A percentile compares a stretch with the other conserved stretches of the same genome.
Conservation (phyloP, 2,113 vertebrate genomes). For the Oryzias melastigma region DNA sequence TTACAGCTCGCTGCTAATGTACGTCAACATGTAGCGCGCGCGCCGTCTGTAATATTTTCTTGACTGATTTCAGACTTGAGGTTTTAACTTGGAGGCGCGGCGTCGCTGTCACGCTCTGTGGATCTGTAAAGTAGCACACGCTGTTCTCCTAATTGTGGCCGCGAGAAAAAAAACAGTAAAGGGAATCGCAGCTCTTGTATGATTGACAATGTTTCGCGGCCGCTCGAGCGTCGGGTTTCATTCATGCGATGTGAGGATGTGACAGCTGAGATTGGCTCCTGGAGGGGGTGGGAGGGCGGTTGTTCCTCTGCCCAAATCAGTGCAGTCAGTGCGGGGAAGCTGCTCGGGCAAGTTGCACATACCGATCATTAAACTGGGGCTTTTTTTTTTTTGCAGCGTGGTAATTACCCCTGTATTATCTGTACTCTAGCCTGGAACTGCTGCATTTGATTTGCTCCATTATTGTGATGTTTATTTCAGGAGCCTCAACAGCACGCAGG, state of each 20-base stretch:
- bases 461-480: conserved; percentile 66
- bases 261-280: conserved; percentile 77
- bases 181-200: conserved; percentile 56
- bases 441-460: not conserved
- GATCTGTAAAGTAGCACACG: conserved; percentile 35
- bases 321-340: conserved; percentile 11
- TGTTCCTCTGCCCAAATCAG: conserved; percentile 40
- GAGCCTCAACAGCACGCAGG: conserved; percentile 98
- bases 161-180: not conserved
- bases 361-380: conserved; percentile 10
- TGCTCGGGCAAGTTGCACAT: conserved; percentile 17
- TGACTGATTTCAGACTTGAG: conserved; percentile 8
- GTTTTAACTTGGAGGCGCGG: not conserved
- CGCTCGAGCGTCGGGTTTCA: conserved; percentile 66
- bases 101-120: conserved; percentile 21
- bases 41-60: conserved; percentile 27
- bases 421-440: not conserved
- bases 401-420: conserved; percentile 3
- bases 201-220: conserved; percentile 66
- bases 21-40: conserved; percentile 48
- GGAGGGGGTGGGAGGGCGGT: conserved; percentile 77
- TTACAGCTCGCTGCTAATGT: conserved; percentile 12
- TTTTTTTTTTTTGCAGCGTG: not conserved
- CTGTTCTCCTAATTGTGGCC: conserved; percentile 63
- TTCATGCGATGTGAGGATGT: conserved; percentile 76